Base-by-base conservation (phyloP, 1,140 invertebrate genomes). In the Metopolophium dirhodum region DNA sequence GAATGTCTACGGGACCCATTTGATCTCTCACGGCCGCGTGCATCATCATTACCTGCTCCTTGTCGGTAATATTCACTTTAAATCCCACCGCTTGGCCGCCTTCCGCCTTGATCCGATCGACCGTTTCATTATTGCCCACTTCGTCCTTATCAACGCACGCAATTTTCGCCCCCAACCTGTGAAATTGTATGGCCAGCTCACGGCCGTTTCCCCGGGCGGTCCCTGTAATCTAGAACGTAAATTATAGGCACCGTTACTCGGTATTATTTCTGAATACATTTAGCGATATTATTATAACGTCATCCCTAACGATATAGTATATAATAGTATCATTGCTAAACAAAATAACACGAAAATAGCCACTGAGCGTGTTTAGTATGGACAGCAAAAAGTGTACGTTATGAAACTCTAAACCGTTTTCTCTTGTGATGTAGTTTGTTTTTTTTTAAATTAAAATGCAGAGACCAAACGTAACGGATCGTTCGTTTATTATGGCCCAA, bases 171-270 rank as follows among this genome's bases (percentile, higher is more conserved):
- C 98, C 98, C 23, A 98, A 95, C 61, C 96, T 95, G 0, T 97
- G 97, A 94, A 98, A 98, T 94, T 97, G 96, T 37, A 97, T 94
- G 2, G 98, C 97, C 94, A 99, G 95, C 94, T 98, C 96, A 90
- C 97, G 96, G 86, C 99, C 99, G 94, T 99, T 98, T 87, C 99
- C 99, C 95, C 98, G 98, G 14, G 98, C 98, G 22, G 97, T 96
- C 20, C 98, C 98, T 7, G 98, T 99, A 68, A 99, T 97, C 83
- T 85, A 85, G 22, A 77, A 77, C 30, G 61, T 77, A n/a, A 77
- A 77, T 77, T 77, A 77, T n/a, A 77, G 61, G 61, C 61, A 77
- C 14, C 18, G 61, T 14, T 68, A n/a, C 11, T n/a, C 7, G 14
- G 61, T 68, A 68, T 68, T 68, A n/a, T 68, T 68, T 68, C 61